Base-by-base conservation (phyloP, 2,888 invertebrate species). In the Sceliomorpha sp. region DNA sequence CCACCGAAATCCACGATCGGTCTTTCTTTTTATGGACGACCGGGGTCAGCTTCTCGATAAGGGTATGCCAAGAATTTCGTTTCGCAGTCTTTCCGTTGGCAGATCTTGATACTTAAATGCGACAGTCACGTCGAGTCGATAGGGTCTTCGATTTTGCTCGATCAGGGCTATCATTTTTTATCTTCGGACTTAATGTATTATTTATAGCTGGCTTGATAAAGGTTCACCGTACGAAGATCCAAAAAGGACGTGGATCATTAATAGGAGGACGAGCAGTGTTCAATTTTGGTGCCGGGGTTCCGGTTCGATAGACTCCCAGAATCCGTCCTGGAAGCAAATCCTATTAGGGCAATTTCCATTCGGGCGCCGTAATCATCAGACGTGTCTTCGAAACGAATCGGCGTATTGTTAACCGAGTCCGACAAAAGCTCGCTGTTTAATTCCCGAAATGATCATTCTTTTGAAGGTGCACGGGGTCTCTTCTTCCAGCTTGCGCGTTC, bases 401-500 rank as follows among this genome's bases (percentile, higher is more conserved):
- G 36, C 47, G 45, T 9, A 58, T 58, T 67, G 53, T 42, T 53
- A 51, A 58, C 51, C 53, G 51, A 66, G 53, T 58, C 34, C 51
- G 9, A 31, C 20, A 40, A 20, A 20, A 63, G 63, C 32, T 55
- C 42, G 58, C 53, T 47, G 58, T 67, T 67, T 67, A 67, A 67
- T 67, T 67, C 59, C 36, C 47, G 53, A 45, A 59, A 59, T 27
- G 58, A 40, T 42, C 59, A 53, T 67, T 59, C 59, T 67, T 67
- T 66, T 45, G 51, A 20, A 20, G 20, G 5, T 4, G 20, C 20
- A 20, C 45, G 31, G 53, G 58, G 20, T 5, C 42, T 34, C 17
- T 45, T 56, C 58, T 48, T 36, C 66, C n/a, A n/a, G n/a, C 13
- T 53, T 27, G 42, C 37, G 40, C 29, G 1, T 9, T 36, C 48